These are phyloP conservation scores for Nothocercus julius DNA, from an alignment of 2,113 vertebrate species.

Conservation along the genomic window DNA sequence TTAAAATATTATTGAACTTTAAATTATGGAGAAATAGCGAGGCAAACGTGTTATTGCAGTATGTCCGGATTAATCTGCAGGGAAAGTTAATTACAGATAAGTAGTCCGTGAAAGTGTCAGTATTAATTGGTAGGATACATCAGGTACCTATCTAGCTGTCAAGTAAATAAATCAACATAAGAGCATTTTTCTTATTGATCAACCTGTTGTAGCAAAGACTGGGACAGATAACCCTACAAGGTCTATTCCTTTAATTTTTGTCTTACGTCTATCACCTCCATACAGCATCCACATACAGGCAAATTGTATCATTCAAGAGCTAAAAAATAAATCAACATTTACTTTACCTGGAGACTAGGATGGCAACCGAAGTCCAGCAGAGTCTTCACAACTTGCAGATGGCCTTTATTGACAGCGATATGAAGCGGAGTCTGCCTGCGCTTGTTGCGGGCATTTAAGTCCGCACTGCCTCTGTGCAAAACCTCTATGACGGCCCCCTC, in stretches of 20 bases:
- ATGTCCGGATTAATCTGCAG: neutral
- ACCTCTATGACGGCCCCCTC: conserved; percentile 98
- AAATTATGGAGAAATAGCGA: neutral
- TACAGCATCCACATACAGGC: neutral
- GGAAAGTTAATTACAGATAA: neutral
- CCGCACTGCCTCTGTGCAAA: conserved; percentile 93
- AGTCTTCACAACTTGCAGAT: conserved; percentile 98
- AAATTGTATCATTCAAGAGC: neutral
- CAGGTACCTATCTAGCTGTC: neutral
- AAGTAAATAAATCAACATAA: neutral
- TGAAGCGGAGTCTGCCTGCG: conserved; percentile 95
- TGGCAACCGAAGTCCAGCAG: conserved; percentile 97
- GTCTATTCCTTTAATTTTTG: neutral
- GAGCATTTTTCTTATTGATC: neutral
- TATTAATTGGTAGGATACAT: neutral
- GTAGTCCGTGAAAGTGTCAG: neutral
- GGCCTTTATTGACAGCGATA: conserved; percentile 98
- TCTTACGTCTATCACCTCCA: neutral
- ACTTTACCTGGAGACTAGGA: conserved; percentile 94
- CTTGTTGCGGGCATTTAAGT: conserved; percentile 97
- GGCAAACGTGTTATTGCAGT: neutral
- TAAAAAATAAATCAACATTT: neutral
- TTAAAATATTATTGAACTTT: neutral
- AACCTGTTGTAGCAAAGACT: neutral
- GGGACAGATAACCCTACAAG: neutral